Base-by-base conservation (phyloP, 2,797 vertebrate species). In the Arctocebus calabarensis region DNA sequence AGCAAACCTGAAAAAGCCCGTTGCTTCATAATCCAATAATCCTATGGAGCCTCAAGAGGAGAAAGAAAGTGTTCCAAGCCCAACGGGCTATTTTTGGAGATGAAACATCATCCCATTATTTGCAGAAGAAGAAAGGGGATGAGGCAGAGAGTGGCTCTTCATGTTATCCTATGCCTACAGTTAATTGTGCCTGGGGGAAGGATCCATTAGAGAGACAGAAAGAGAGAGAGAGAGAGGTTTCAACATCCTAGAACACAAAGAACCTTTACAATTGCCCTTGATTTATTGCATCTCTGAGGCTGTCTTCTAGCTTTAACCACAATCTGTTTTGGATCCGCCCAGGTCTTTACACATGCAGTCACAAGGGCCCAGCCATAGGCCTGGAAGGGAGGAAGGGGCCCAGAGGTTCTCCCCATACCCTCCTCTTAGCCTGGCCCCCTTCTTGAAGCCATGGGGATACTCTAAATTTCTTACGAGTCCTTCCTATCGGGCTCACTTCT, bases 21-120 rank as follows among this genome's bases (percentile, higher is more conserved):
- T 77, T 52, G 83, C 90, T 92, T 86, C 55, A n/a, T 88, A 88
- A 97, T 94, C 94, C 95, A 94, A 81, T 90, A 88, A 97, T 92
- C 90, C 94, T 43, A 25, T 1, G 10, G 48, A 70, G 83, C 52
- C 81, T 78, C 61, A 57, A 23, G 6, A 93, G 57, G 77, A 75
- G 52, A 92, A 95, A n/a, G 40, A 79, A 75, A 78, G 64, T 20
- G 79, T 90, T 93, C 93, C 90, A 94, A 94, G 64, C 78, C 94
- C 90, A 95, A 71, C 0, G 7, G 73, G 71, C 92, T 96, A 85
- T 90, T 96, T 96, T 90, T 22, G 82, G 82, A 95, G 90, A 77
- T 75, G 88, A 94, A 96, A 92, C 57, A 94, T 85, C 88, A 94
- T 70, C 52, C 78, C 84, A 85, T 82, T 93, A 84, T 91, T 85